Evolutionary conservation across 2,797 vertebrate species (phyloP), one percentile per base, ranked within the genome.

Genomic region (Chromobotia macracanthus): DNA sequence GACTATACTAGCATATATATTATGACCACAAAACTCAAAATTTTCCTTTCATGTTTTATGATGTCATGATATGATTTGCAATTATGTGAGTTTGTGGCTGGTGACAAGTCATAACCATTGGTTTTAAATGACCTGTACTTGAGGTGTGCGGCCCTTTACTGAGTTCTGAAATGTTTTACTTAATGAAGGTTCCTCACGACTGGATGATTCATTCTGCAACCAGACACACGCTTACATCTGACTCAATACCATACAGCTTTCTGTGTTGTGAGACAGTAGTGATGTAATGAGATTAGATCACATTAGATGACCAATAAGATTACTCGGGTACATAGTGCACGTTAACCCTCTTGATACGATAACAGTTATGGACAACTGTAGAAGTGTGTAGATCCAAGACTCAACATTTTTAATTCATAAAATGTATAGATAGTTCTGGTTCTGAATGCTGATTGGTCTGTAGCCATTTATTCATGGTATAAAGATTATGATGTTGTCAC

Each of bases 251-350:
- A 12, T 61, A 19, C 10, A 67, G 79, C 79, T 84, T 73, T 80
- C 82, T 76, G 79, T 72, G 70, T 72, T 66, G 38, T 51, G 50
- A 67, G 72, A 77, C 68, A 71, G 28, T 85, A 86, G 84, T 64
- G 61, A 77, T 76, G 58, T 83, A 84, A 86, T 73, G 21, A 79
- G 86, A 86, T 83, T 82, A 83, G 77, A 85, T 83, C 79, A 55
- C 53, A 69, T 80, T 81, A 80, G 87, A 86, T 84, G 82, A 75
- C 84, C 80, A 72, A 79, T 71, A 85, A 82, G 84, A 87, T 87
- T 84, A 84, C 73, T 83, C 69, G 68, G 83, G 83, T 74, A 75
- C 53, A 41, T 21, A 11, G 53, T 12, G 53, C 11, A 10, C 9
- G n/a, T n/a, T n/a, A n/a, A n/a, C n/a, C n/a, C n/a, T n/a, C n/a